A percentile compares a stretch with the other conserved stretches of the same genome.
Evolutionary conservation across 2,113 vertebrate species (phyloP).

Genomic region (Erythrolamprus reginae): DNA sequence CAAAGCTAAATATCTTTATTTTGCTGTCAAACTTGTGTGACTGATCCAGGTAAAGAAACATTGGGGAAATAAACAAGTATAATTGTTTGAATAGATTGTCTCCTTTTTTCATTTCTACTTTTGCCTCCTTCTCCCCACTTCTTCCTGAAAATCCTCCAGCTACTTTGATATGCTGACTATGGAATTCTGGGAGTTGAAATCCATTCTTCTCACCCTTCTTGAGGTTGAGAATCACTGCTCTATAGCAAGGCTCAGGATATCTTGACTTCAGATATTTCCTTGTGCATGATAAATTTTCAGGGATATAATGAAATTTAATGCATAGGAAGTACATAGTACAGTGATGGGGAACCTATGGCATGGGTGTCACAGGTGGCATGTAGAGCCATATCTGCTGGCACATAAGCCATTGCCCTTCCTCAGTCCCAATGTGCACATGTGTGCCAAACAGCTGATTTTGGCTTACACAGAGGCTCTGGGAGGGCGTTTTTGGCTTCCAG

Average conservation of each 20-base stretch:
- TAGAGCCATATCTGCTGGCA: no score
- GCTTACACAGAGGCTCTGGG: no score
- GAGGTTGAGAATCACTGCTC: not conserved
- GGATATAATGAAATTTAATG: not conserved
- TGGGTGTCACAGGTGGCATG: no score
- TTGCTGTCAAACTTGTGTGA: not conserved
- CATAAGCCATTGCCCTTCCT: no score
- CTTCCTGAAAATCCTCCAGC: not conserved
- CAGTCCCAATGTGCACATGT: no score
- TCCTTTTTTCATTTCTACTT: not conserved
- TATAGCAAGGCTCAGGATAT: not conserved
- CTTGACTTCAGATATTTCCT: not conserved
- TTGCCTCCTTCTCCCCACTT: not conserved
- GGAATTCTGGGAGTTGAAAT: not conserved
- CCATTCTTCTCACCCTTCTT: not conserved
- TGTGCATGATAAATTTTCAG: not conserved
- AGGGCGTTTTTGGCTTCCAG: no score
- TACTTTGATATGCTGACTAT: not conserved
- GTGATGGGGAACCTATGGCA: no score
- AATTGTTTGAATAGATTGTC: not conserved
- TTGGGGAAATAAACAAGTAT: not conserved
- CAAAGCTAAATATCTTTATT: not conserved
- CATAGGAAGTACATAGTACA: not conserved
- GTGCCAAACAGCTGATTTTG: no score
- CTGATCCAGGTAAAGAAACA: not conserved